A percentile compares a stretch with the other conserved stretches of the same genome.
Evolutionary conservation across 53 echinoderm and acorn worm species (phyloP).

Genomic region (Echinometra lucunter): DNA sequence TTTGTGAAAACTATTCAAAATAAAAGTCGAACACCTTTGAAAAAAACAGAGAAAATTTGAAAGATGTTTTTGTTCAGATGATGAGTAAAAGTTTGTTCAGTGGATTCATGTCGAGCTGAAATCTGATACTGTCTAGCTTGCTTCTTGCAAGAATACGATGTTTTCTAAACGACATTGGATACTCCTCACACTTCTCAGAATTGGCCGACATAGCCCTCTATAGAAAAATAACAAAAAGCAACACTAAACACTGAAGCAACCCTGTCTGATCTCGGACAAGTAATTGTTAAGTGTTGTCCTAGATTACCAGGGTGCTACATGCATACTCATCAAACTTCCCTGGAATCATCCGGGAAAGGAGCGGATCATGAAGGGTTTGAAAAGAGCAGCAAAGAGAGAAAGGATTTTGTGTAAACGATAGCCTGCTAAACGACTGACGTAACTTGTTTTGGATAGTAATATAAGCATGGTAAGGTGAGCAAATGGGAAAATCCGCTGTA

Average conservation of each 20-base stretch:
- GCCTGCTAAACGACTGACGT: slow-evolving; percentile 1
- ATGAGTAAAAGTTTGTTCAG: too few species aligned
- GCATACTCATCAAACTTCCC: too few species aligned
- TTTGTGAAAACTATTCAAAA: too few species aligned
- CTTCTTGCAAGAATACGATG: not conserved
- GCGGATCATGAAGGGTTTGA: not conserved
- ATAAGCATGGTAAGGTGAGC: too few species aligned
- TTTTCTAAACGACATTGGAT: not conserved
- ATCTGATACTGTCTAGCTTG: not conserved
- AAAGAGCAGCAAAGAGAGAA: not conserved
- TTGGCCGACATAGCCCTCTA: not conserved
- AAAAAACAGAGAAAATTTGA: too few species aligned
- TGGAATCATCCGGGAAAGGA: not conserved
- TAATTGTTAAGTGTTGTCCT: not conserved
- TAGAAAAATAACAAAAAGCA: too few species aligned
- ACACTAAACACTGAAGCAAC: not conserved
- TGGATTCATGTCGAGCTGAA: not conserved
- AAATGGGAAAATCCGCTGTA: not conserved
- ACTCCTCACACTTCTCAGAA: not conserved
- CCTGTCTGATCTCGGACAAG: not conserved
- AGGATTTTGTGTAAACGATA: not conserved
- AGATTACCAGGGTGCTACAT: not conserved
- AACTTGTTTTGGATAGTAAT: not conserved
- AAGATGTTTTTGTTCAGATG: too few species aligned
- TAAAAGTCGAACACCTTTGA: too few species aligned